Percentiles rank a stretch among this genome's conserved stretches.
Conservation (phyloP, 2,888 invertebrate genomes). For the Lysandra bellargus region DNA sequence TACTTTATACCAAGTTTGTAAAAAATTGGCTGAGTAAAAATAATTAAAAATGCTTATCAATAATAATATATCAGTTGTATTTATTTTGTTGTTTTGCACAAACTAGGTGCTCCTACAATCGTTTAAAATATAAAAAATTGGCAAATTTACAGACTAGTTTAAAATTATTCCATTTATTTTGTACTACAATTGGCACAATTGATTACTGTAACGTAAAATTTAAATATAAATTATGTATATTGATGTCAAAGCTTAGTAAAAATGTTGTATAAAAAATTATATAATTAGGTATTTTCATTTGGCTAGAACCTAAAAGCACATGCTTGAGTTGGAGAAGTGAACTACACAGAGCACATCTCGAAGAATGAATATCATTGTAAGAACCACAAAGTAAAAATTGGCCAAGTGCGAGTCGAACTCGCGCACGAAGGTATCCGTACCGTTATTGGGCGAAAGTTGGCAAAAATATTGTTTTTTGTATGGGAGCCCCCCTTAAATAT, state of each 20-base stretch:
- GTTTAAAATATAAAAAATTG: conserved; percentile 39
- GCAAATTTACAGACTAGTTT: conserved; percentile 40
- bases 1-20: no score
- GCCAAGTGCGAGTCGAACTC: no score
- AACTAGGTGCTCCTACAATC: conserved; percentile 19
- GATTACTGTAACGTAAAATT: neutral
- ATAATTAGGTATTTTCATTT: neutral
- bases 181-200: conserved; percentile 37
- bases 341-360: neutral
- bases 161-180: conserved; percentile 31
- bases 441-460: no score
- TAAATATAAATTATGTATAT: conserved; percentile 8
- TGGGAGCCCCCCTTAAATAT: no score
- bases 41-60: neutral
- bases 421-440: no score
- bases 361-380: neutral
- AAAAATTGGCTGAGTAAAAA: neutral
- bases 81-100: neutral
- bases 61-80: neutral
- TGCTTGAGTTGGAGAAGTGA: neutral
- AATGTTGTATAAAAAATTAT: neutral
- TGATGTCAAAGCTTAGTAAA: neutral
- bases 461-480: no score
- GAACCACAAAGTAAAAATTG: neutral
- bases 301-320: conserved; percentile 1